A percentile compares a stretch with the other conserved stretches of the same genome.
These are phyloP conservation scores for Brachypodius melanocephalos DNA, from an alignment of 2,113 vertebrate species.

Conservation along the genomic window DNA sequence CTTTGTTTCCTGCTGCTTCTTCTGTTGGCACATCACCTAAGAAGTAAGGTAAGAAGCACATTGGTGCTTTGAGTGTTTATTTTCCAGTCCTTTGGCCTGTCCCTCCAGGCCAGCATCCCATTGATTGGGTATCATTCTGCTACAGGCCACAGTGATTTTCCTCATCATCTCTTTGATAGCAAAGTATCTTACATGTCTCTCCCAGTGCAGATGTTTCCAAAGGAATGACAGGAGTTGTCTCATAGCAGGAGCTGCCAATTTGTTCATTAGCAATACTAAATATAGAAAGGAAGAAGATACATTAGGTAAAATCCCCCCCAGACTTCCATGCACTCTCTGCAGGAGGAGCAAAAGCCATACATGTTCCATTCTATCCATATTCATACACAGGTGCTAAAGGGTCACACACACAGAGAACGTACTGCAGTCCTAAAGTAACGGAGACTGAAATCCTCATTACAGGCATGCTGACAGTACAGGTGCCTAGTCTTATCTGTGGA, in stretches of 20 bases:
- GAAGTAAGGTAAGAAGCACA: rapidly evolving
- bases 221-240: slow-evolving; percentile 40
- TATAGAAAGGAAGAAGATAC: neutral
- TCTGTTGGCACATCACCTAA: neutral
- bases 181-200: slow-evolving; percentile 65
- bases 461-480: neutral
- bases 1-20: neutral
- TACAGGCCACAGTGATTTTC: neutral
- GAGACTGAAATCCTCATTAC: neutral
- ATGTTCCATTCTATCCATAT: neutral
- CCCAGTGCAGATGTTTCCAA: slow-evolving; percentile 54
- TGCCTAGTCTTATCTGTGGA: neutral
- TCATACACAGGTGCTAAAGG: neutral
- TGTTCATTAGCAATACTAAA: slow-evolving; percentile 72
- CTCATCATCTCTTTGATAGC: neutral
- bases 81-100: neutral
- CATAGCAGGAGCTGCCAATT: slow-evolving; percentile 13
- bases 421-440: neutral
- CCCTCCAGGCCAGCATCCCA: neutral
- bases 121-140: neutral
- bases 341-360: neutral
- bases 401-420: rapidly evolving
- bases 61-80: neutral
- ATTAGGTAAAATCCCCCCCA: neutral
- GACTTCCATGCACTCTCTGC: neutral